Base-by-base conservation (phyloP, 2,113 vertebrate genomes). In the Eolophus roseicapilla region DNA sequence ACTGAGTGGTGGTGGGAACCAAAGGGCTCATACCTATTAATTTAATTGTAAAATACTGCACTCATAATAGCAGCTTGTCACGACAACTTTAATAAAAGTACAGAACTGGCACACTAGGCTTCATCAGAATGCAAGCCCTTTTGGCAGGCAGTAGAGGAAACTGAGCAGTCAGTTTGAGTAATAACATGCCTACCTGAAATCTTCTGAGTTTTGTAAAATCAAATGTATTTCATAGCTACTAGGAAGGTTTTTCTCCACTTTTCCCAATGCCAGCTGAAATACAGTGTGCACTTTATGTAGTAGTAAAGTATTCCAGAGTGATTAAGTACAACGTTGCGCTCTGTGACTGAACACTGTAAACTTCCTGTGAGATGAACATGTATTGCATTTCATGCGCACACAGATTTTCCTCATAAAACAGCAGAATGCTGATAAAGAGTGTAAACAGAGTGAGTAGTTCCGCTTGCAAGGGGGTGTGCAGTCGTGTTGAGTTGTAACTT, bases 141-240 rank as follows among this genome's bases (percentile, higher is more conserved):
- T 47, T 21, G 69, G 70, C 59, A 62, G 18, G 67, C 52, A 57
- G 21, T 24, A 33, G 53, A 23, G 14, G 64, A 62, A 49, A 25
- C 62, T 43, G 62, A 69, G 65, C 25, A 8, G 50, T 75, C 74
- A 62, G n/a, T 57, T 57, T 33, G 59, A 79, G 24, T 19, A 88
- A 57, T 17, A 64, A 49, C n/a, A 13, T 73, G 41, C 39, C 47
- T 16, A 15, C 87, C 33, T 87, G 43, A 69, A 76, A 35, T 29
- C 78, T 83, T 59, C 63, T 24, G 46, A 74, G 91, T 71, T 85
- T 64, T 67, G 41, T 70, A 31, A 85, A 93, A 50, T 60, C 16
- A 60, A n/a, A 63, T 55, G 23, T 23, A 79, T 88, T 94, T 69
- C 20, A 25, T 68, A 50, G 79, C 47, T 71, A 57, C 21, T 37